phyloP scores from a whole-genome alignment of 2,888 invertebrate species.

The Furcula furcula region DNA sequence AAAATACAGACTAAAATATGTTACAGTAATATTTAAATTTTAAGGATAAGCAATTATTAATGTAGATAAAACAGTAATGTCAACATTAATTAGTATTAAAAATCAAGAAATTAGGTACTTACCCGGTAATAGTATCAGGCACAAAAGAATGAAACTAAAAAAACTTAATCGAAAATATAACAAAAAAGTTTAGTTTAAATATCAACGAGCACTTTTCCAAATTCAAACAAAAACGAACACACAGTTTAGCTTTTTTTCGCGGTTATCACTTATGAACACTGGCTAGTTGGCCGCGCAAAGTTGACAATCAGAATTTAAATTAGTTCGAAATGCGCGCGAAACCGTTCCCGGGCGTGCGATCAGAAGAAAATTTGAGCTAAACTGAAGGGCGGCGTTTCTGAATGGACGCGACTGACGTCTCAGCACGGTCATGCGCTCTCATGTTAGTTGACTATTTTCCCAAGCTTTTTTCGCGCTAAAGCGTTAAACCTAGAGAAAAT shows the following conservation, averaged over 20 bases:
- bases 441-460: slow-evolving; percentile 40
- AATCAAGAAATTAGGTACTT: slow-evolving; percentile 20
- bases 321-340: slow-evolving; percentile 63
- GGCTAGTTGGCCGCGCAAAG: slow-evolving; percentile 34
- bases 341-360: slow-evolving; percentile 58
- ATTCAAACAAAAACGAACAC: slow-evolving; percentile 9
- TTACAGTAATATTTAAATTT: neutral
- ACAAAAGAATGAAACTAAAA: slow-evolving; percentile 14
- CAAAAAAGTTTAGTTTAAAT: slow-evolving; percentile 24
- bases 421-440: slow-evolving; percentile 66
- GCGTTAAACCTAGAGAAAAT: no score
- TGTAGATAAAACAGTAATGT: neutral
- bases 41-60: neutral
- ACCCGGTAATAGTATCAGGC: slow-evolving; percentile 15
- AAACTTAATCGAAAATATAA: slow-evolving; percentile 10
- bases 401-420: slow-evolving; percentile 52
- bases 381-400: slow-evolving; percentile 66
- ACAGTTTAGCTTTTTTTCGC: slow-evolving; percentile 14
- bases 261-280: slow-evolving; percentile 35
- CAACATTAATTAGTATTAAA: neutral
- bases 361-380: slow-evolving; percentile 57
- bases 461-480: slow-evolving; percentile 51
- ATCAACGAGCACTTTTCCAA: slow-evolving; percentile 20
- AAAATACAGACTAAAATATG: neutral
- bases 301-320: slow-evolving; percentile 48